These are phyloP conservation scores for Drosophila merina DNA, from an alignment of 2,888 invertebrate genomes.

Conservation along the genomic window DNA sequence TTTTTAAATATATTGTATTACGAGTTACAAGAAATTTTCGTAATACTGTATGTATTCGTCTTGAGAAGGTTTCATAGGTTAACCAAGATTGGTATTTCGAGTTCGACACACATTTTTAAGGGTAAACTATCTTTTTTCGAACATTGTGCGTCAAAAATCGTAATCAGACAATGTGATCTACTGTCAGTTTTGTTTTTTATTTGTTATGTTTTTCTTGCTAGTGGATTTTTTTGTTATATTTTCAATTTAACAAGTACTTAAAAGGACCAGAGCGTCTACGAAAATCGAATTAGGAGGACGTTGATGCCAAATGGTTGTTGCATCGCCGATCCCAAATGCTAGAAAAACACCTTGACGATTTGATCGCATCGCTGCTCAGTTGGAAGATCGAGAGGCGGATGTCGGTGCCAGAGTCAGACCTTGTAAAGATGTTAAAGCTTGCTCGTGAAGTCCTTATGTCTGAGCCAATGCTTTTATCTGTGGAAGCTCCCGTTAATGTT, in stretches of 20 bases:
- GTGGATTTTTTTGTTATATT: not conserved
- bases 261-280: not conserved
- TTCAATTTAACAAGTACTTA: too few relatives aligned
- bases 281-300: not conserved
- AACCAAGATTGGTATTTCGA: too few relatives aligned
- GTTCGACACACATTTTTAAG: too few relatives aligned
- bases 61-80: too few relatives aligned
- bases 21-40: too few relatives aligned
- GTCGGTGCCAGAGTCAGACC: constrained; percentile 83
- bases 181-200: constrained; percentile 6
- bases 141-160: too few relatives aligned
- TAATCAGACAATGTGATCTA: too few relatives aligned
- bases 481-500: constrained; percentile 99
- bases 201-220: constrained; percentile 11
- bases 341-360: constrained; percentile 28
- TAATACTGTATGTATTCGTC: too few relatives aligned
- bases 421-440: constrained; percentile 83
- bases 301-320: constrained; percentile 2
- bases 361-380: constrained; percentile 29
- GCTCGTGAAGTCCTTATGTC: constrained; percentile 98
- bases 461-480: constrained; percentile 97
- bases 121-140: too few relatives aligned
- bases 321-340: constrained; percentile 12
- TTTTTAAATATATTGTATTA: too few relatives aligned
- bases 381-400: constrained; percentile 21